Evolutionary conservation across 1,140 invertebrate species (phyloP).

Genomic region (Camponotus pennsylvanicus): DNA sequence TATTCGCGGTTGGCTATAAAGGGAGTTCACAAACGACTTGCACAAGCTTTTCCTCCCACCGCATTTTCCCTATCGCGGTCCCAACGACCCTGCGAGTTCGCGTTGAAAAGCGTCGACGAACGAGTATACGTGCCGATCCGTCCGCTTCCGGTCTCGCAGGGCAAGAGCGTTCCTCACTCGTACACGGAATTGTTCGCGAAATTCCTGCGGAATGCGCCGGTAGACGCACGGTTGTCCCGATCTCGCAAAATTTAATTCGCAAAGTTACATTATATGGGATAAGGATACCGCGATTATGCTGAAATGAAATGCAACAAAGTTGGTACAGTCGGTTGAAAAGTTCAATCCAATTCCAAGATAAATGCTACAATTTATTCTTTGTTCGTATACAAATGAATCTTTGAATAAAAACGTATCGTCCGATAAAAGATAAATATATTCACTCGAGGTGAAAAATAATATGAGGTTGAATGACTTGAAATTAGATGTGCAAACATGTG

Average conservation of each 20-base stretch:
- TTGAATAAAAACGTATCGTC: background rate
- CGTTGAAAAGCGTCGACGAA: slow-evolving; percentile 46
- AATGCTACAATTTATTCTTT: background rate
- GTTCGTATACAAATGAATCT: background rate
- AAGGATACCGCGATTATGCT: background rate
- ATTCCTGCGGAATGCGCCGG: slow-evolving; percentile 18
- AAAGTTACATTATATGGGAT: background rate
- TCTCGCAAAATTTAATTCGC: slow-evolving; percentile 22
- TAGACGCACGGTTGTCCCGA: background rate
- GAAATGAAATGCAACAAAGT: background rate
- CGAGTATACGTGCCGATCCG: slow-evolving; percentile 55
- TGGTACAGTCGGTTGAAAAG: background rate
- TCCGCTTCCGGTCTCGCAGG: background rate
- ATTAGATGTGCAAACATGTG: background rate
- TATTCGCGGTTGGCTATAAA: slow-evolving; percentile 70
- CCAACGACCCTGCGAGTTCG: slow-evolving; percentile 54
- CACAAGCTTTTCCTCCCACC: slow-evolving; percentile 53
- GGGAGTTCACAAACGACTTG: slow-evolving; percentile 72
- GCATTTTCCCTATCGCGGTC: slow-evolving; percentile 36
- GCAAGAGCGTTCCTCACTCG: background rate
- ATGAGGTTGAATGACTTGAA: background rate
- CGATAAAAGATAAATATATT: background rate
- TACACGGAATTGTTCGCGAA: slow-evolving; percentile 24
- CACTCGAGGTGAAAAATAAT: background rate
- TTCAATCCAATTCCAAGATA: background rate